Conservation (phyloP, 2,888 invertebrate genomes). For the Cheilosia grossa region DNA sequence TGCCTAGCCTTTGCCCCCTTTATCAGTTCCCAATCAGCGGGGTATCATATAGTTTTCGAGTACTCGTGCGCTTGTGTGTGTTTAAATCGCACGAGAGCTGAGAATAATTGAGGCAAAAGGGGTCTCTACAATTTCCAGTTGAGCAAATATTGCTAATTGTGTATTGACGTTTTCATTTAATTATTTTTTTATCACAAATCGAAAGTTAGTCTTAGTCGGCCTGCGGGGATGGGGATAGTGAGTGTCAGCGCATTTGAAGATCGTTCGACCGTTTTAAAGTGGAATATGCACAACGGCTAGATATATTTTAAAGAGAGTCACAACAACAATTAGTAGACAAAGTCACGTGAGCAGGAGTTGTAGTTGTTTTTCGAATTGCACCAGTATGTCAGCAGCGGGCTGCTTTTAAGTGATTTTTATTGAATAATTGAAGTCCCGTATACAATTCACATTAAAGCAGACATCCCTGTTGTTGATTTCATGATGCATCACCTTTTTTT, state of each 20-base stretch:
- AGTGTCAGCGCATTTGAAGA: background rate
- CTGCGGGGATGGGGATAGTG: background rate
- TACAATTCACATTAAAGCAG: no score
- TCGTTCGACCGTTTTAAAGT: background rate
- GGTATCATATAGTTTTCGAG: constrained; percentile 11
- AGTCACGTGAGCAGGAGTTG: no score
- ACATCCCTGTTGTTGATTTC: no score
- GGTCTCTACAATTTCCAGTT: constrained; percentile 29
- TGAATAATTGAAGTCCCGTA: no score
- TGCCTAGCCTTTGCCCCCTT: constrained; percentile 30
- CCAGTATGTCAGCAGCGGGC: no score
- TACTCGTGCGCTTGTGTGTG: background rate
- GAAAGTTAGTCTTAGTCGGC: background rate
- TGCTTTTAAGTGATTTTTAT: no score
- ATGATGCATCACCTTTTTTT: no score
- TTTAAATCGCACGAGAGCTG: background rate
- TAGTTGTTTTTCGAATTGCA: no score
- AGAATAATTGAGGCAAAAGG: constrained; percentile 26
- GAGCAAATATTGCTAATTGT: constrained; percentile 42
- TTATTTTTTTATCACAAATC: constrained; percentile 17
- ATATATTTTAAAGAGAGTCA: no score
- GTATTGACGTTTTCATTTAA: constrained; percentile 55
- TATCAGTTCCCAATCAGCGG: constrained; percentile 55
- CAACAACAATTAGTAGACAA: no score
- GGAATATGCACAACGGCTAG: background rate